phyloP scores from a whole-genome alignment of 1,140 invertebrate species.

The Hycleus phaleratus region DNA sequence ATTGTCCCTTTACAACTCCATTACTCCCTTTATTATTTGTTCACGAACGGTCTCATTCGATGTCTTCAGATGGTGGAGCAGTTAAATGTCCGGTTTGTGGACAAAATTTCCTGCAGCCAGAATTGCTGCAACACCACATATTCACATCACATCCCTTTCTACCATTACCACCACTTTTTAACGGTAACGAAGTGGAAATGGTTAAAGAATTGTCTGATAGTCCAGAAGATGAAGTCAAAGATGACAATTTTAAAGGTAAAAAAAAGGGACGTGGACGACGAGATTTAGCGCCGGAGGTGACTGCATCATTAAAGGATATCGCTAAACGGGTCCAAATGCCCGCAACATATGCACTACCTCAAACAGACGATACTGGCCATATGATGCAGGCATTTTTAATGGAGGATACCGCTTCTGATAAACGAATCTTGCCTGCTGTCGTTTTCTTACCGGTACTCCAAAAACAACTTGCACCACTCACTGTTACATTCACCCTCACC shows the following conservation, averaged over 20 bases:
- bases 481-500: constrained; percentile 84
- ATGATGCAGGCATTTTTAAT: constrained; percentile 81
- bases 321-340: constrained; percentile 51
- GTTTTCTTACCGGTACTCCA: constrained; percentile 86
- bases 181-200: constrained; percentile 33
- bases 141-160: constrained; percentile 51
- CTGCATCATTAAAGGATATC: constrained; percentile 45
- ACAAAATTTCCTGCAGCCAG: constrained; percentile 48
- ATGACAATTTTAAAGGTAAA: constrained; percentile 34
- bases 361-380: constrained; percentile 34
- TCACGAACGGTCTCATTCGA: constrained; percentile 76
- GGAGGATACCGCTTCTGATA: constrained; percentile 49
- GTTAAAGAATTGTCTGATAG: constrained; percentile 27
- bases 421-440: constrained; percentile 70
- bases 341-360: constrained; percentile 52
- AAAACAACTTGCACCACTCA: constrained; percentile 69
- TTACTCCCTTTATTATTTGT: constrained; percentile 83
- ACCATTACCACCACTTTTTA: constrained; percentile 44
- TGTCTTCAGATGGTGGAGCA: constrained; percentile 26
- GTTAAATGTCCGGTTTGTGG: constrained; percentile 55
- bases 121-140: constrained; percentile 53
- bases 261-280: constrained; percentile 35
- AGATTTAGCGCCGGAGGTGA: constrained; percentile 39
- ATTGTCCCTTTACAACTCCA: constrained; percentile 82
- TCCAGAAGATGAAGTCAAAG: constrained; percentile 30